Evolutionary conservation across 1,140 invertebrate species (phyloP).

Genomic region (Aphelenchoides besseyi): DNA sequence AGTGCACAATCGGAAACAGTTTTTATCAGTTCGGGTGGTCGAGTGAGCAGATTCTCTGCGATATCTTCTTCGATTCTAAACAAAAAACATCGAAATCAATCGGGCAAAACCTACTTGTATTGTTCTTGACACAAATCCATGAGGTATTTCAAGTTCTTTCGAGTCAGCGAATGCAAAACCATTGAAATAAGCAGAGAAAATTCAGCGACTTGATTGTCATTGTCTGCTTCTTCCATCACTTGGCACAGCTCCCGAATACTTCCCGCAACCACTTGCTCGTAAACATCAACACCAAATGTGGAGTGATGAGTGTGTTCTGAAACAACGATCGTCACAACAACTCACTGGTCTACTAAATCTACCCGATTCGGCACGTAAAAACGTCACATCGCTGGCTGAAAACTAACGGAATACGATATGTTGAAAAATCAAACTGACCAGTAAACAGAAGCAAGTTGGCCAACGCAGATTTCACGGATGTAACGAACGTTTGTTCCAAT

Average conservation of each 20-base stretch:
- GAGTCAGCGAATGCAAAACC: constrained; percentile 28
- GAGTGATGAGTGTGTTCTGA: not conserved
- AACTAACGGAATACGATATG: constrained; percentile 33
- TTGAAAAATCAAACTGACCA: not conserved
- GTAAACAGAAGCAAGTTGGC: constrained; percentile 39
- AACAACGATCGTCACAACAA: not conserved
- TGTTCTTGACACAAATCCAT: constrained; percentile 48
- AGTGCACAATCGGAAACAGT: not conserved
- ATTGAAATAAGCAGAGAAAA: constrained; percentile 22
- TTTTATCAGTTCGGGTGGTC: constrained; percentile 3
- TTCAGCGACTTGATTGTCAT: constrained; percentile 14
- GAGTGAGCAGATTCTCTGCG: constrained; percentile 10
- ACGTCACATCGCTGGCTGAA: constrained; percentile 43
- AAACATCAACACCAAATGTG: constrained; percentile 42
- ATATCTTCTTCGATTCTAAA: constrained; percentile 18
- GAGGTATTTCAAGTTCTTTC: constrained; percentile 43
- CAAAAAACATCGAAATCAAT: constrained; percentile 13
- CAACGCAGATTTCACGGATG: constrained; percentile 29
- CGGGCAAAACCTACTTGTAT: constrained; percentile 35
- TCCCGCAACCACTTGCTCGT: constrained; percentile 40
- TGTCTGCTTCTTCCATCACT: constrained; percentile 14
- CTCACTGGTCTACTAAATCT: not conserved
- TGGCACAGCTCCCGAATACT: constrained; percentile 24
- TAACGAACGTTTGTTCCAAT: constrained; percentile 31
- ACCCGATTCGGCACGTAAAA: constrained; percentile 32